Evolutionary conservation across 2,888 invertebrate genomes (phyloP).

Genomic region (Exephanes ischioxanthus): DNA sequence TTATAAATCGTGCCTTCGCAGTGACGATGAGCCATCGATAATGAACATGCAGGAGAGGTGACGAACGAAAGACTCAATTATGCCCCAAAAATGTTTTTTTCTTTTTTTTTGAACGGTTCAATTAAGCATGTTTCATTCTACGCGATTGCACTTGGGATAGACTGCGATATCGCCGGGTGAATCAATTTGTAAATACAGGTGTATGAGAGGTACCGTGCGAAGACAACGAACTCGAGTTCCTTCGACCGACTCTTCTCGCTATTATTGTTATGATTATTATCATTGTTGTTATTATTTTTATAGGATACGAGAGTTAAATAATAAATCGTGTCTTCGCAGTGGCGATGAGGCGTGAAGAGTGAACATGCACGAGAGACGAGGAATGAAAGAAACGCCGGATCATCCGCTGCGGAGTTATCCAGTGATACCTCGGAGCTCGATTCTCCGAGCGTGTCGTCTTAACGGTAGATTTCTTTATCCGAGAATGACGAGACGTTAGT

Average conservation of each 20-base stretch:
- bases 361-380: conserved; percentile 29
- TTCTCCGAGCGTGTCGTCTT: conserved; percentile 55
- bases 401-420: conserved; percentile 42
- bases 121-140: no score
- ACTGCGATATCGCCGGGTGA: no score
- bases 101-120: no score
- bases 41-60: no score
- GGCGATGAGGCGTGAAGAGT: conserved; percentile 12
- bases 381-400: conserved; percentile 65
- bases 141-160: no score
- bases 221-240: background rate
- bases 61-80: no score
- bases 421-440: conserved; percentile 46
- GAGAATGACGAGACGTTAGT: conserved; percentile 64
- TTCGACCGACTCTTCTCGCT: background rate
- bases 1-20: no score
- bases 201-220: background rate
- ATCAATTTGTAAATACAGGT: no score
- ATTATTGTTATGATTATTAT: background rate
- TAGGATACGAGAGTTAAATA: background rate
- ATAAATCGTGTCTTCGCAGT: background rate
- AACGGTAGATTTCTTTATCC: conserved; percentile 68
- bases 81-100: no score
- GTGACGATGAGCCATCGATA: no score
- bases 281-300: background rate